Percentiles rank a stretch among this genome's conserved stretches.
phyloP scores from a whole-genome alignment of 2,888 invertebrate species.

The Linnaemya vulpina region DNA sequence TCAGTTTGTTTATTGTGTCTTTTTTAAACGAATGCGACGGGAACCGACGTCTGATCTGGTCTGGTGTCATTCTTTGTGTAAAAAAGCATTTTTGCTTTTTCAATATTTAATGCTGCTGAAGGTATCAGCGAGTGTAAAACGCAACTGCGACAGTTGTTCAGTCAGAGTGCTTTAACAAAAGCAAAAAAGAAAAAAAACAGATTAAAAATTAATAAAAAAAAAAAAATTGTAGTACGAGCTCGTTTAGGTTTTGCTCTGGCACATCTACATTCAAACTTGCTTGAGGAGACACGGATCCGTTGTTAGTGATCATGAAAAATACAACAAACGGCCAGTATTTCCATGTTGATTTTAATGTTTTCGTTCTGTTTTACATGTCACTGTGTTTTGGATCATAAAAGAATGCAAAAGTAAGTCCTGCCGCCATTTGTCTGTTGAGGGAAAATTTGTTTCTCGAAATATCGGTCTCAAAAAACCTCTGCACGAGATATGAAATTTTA shows the following conservation, averaged over 20 bases:
- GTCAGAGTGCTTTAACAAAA: slow-evolving; percentile 51
- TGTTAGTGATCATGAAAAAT: background rate
- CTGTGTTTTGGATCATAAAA: background rate
- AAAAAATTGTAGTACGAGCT: slow-evolving; percentile 29
- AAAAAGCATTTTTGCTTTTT: slow-evolving; percentile 27
- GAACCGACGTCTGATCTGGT: slow-evolving; percentile 41
- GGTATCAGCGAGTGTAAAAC: slow-evolving; percentile 55
- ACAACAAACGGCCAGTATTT: slow-evolving; percentile 31
- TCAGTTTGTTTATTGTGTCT: slow-evolving; percentile 2
- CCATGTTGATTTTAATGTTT: slow-evolving; percentile 30
- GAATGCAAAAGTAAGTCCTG: background rate
- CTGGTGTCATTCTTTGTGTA: slow-evolving; percentile 67
- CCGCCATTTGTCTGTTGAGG: too few species aligned
- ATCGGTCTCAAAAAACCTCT: too few species aligned
- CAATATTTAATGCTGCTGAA: slow-evolving; percentile 27
- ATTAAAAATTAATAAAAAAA: too few species aligned
- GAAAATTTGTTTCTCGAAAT: too few species aligned
- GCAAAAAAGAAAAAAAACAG: background rate
- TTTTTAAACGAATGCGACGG: slow-evolving; percentile 42
- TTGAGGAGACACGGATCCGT: background rate
- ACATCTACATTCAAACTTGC: slow-evolving; percentile 2
- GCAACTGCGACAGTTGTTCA: slow-evolving; percentile 53
- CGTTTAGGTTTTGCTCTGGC: slow-evolving; percentile 23
- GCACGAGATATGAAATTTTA: too few species aligned
- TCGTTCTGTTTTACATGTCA: slow-evolving; percentile 20